Evolutionary conservation across 2,113 vertebrate species (phyloP).

Genomic region (Prionailurus bengalensis): DNA sequence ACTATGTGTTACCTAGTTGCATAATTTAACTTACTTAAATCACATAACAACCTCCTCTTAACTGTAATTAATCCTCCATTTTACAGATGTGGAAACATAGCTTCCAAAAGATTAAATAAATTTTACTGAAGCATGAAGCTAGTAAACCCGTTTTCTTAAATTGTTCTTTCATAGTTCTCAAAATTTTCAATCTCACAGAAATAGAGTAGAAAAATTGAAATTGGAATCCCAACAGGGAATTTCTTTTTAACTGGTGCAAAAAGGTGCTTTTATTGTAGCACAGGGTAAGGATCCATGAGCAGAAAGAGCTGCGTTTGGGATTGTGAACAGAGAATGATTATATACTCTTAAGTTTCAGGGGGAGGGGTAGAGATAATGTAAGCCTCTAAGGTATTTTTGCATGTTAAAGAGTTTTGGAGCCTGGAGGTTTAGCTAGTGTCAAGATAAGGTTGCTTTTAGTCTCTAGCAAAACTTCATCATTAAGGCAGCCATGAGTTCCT

Average conservation of each 20-base stretch:
- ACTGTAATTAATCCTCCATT: neutral
- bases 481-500: neutral
- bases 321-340: neutral
- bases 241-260: neutral
- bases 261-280: neutral
- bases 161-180: neutral
- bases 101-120: neutral
- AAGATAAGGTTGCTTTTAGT: neutral
- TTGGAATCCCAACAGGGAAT: neutral
- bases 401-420: neutral
- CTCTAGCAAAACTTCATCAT: neutral
- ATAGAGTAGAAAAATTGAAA: neutral
- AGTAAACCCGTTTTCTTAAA: neutral
- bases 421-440: neutral
- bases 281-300: neutral
- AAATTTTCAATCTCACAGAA: neutral
- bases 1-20: neutral
- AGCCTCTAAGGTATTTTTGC: neutral
- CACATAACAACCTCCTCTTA: neutral
- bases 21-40: neutral
- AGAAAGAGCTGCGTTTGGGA: neutral
- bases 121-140: neutral
- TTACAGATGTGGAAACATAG: neutral
- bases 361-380: neutral
- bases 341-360: neutral